A percentile compares a stretch with the other conserved stretches of the same genome.
phyloP scores from a whole-genome alignment of 2,113 vertebrate genomes.

The Ptychochromis oligacanthus region DNA sequence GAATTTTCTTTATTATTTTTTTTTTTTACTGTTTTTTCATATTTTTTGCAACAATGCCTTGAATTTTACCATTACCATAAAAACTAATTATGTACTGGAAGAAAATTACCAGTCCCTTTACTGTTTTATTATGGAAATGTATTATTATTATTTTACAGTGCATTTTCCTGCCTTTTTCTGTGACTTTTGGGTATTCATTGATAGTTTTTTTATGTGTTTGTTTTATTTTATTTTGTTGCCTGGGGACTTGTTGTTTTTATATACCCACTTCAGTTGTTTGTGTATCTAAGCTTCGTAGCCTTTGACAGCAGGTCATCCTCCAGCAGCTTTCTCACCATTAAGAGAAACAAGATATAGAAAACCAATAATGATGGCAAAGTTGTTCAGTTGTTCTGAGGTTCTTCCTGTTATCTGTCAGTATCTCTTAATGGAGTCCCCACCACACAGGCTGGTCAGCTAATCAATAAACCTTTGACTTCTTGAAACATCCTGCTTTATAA shows the following conservation, averaged over 20 bases:
- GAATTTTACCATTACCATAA: too few species aligned
- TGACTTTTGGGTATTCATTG: too few species aligned
- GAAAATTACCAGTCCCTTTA: too few species aligned
- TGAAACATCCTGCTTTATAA: constrained; percentile 29
- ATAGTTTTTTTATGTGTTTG: too few species aligned
- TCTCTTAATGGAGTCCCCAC: constrained; percentile 5
- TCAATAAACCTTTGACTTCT: constrained; percentile 28
- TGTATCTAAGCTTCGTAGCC: neutral
- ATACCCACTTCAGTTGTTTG: neutral
- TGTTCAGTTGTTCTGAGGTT: neutral
- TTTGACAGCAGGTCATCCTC: neutral
- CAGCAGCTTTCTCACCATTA: neutral
- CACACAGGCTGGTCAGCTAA: neutral
- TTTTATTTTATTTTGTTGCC: neutral
- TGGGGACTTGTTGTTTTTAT: neutral
- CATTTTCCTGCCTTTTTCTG: too few species aligned
- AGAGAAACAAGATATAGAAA: neutral
- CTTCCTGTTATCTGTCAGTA: neutral
- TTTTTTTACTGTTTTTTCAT: too few species aligned
- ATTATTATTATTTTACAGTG: too few species aligned
- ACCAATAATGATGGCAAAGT: neutral
- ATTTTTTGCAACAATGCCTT: too few species aligned
- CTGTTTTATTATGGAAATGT: too few species aligned
- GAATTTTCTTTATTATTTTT: too few species aligned
- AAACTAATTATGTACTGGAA: too few species aligned